Percentiles rank a stretch among this genome's conserved stretches.
Evolutionary conservation across 2,888 invertebrate genomes (phyloP).

Genomic region (Ennomos fuscantarius): DNA sequence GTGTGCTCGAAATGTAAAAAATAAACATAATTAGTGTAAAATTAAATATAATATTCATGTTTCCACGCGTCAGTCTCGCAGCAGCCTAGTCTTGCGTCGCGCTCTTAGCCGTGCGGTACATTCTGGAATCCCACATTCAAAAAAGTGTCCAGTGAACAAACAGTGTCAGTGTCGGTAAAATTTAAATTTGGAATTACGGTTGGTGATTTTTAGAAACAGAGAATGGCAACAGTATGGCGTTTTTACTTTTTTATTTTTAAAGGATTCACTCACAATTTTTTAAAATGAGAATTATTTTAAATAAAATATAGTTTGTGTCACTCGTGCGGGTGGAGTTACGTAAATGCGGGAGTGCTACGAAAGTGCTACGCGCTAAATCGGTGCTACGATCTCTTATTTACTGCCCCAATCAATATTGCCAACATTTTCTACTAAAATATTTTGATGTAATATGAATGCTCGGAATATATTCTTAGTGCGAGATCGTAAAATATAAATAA

Average conservation of each 20-base stretch:
- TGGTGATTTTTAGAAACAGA: conserved; percentile 60
- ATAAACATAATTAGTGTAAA: conserved; percentile 72
- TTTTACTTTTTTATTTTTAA: conserved; percentile 53
- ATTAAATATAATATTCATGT: conserved; percentile 67
- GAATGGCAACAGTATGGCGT: conserved; percentile 74
- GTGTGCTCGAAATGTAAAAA: conserved; percentile 57
- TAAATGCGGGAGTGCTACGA: conserved; percentile 55
- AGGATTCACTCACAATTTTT: conserved; percentile 15
- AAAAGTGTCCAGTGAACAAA: conserved; percentile 64
- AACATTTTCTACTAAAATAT: conserved; percentile 28
- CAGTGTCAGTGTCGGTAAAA: conserved; percentile 68
- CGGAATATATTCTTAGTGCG: conserved; percentile 32
- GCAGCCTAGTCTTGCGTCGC: conserved; percentile 64
- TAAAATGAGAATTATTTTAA: conserved; percentile 19
- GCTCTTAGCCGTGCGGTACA: conserved; percentile 66
- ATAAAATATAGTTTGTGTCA: conserved; percentile 42
- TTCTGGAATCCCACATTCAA: conserved; percentile 58
- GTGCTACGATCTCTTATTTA: conserved; percentile 35
- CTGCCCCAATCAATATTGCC: conserved; percentile 26
- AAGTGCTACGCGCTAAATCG: conserved; percentile 51
- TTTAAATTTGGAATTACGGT: conserved; percentile 63
- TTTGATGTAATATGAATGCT: conserved; percentile 33
- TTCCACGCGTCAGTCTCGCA: conserved; percentile 44
- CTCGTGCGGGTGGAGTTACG: conserved; percentile 40
- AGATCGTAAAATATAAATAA: conserved; percentile 22